phyloP scores from a whole-genome alignment of 2,888 invertebrate genomes.

The Drepanosiphum platanoidis region DNA sequence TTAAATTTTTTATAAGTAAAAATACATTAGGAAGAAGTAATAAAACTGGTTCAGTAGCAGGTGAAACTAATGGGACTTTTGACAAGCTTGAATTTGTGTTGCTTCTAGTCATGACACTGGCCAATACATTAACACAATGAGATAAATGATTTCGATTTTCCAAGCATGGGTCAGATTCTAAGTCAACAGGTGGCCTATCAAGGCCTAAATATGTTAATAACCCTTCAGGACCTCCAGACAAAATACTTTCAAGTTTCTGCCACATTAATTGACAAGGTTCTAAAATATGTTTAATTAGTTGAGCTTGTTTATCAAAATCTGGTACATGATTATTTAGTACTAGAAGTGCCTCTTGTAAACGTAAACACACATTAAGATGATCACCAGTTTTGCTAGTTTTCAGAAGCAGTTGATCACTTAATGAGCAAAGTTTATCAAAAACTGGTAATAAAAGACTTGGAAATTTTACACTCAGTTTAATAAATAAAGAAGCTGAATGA shows the following conservation, averaged over 20 bases:
- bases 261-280: conserved; percentile 62
- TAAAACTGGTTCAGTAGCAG: conserved; percentile 83
- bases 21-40: conserved; percentile 84
- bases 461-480: conserved; percentile 89
- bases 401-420: conserved; percentile 48
- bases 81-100: conserved; percentile 52
- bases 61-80: conserved; percentile 71
- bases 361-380: conserved; percentile 64
- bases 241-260: conserved; percentile 54
- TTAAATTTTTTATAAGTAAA: conserved; percentile 80
- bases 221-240: conserved; percentile 33
- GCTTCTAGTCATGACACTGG: conserved; percentile 60
- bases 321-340: conserved; percentile 90
- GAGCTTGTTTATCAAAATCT: conserved; percentile 80
- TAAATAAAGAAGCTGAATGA: conserved; percentile 89
- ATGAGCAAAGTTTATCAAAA: conserved; percentile 72
- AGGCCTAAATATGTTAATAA: conserved; percentile 62
- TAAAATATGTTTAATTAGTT: conserved; percentile 75
- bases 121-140: conserved; percentile 61
- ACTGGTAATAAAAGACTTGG: conserved; percentile 85
- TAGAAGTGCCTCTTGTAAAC: conserved; percentile 76
- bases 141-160: conserved; percentile 63
- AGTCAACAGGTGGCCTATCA: conserved; percentile 28
- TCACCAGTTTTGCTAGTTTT: conserved; percentile 51
- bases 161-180: conserved; percentile 43